These are phyloP conservation scores for Timema cristinae DNA, from an alignment of 2,888 invertebrate species.

Conservation along the genomic window DNA sequence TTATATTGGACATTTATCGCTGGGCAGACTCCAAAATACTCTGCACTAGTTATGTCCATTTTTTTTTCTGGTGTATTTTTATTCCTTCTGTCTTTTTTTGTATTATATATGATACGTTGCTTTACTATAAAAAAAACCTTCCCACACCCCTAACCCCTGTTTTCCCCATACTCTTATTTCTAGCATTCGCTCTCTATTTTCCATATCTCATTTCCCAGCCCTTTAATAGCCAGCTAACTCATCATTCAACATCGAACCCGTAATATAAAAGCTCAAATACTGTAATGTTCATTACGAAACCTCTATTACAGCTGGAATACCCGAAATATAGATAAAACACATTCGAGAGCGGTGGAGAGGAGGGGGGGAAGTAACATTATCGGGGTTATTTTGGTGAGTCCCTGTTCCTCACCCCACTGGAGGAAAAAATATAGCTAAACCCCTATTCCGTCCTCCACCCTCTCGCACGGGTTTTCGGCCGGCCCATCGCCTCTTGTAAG, in stretches of 20 bases:
- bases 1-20: constrained; percentile 17
- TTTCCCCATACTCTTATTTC: too few species aligned
- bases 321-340: constrained; percentile 22
- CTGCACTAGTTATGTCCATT: constrained; percentile 16
- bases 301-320: constrained; percentile 23
- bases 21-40: constrained; percentile 10
- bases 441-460: too few species aligned
- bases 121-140: too few species aligned
- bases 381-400: constrained; percentile 7
- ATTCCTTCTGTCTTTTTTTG: constrained; percentile 5
- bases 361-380: constrained; percentile 13
- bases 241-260: constrained; percentile 49
- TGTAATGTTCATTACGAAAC: constrained; percentile 16
- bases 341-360: not conserved
- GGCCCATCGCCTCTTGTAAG: too few species aligned
- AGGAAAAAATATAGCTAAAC: too few species aligned
- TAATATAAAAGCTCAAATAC: constrained; percentile 16
- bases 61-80: constrained; percentile 10
- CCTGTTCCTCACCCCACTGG: not conserved
- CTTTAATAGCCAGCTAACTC: constrained; percentile 50
- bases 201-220: constrained; percentile 50
- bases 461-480: too few species aligned
- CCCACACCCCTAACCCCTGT: constrained; percentile 10
- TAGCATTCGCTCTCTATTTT: too few species aligned
- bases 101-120: constrained; percentile 15